Percentiles rank a stretch among this genome's conserved stretches.
Conservation (phyloP, 2,888 invertebrate species). For the Trichopria drosophilae region DNA sequence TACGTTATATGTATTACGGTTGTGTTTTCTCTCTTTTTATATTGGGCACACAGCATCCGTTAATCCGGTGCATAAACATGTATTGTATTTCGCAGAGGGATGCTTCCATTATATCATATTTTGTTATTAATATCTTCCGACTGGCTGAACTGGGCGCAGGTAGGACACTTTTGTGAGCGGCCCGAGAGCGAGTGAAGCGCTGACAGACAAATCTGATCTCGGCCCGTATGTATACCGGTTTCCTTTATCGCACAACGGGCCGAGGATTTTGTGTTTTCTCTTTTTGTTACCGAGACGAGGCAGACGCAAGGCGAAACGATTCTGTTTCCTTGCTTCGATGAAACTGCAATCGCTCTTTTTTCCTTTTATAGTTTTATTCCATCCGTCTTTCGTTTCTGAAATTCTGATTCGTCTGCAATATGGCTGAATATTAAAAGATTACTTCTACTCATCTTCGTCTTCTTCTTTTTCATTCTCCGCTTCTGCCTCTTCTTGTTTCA, state of each 20-base stretch:
- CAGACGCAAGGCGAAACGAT: too few species aligned
- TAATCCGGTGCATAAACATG: slow-evolving; percentile 57
- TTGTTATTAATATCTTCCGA: slow-evolving; percentile 59
- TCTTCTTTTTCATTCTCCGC: too few species aligned
- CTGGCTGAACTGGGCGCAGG: slow-evolving; percentile 52
- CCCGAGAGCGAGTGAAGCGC: slow-evolving; percentile 33
- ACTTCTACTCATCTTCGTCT: too few species aligned
- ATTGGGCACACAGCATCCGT: slow-evolving; percentile 46
- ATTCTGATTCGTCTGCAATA: too few species aligned
- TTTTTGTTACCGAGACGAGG: slow-evolving; percentile 17
- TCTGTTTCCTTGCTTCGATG: too few species aligned
- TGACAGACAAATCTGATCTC: slow-evolving; percentile 37
- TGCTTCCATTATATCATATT: slow-evolving; percentile 58
- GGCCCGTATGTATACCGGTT: slow-evolving; percentile 40
- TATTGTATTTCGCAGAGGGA: slow-evolving; percentile 55
- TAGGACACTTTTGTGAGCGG: slow-evolving; percentile 51
- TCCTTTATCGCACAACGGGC: slow-evolving; percentile 47
- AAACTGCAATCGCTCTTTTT: too few species aligned
- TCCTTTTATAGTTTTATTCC: too few species aligned
- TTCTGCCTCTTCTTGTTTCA: too few species aligned
- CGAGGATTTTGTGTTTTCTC: slow-evolving; percentile 33
- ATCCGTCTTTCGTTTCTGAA: too few species aligned
- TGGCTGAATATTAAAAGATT: too few species aligned
- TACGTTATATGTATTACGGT: too few species aligned
- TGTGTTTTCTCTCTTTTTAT: too few species aligned